Base-by-base conservation (phyloP, 1,140 invertebrate genomes). In the Drosophila subpulchrella region DNA sequence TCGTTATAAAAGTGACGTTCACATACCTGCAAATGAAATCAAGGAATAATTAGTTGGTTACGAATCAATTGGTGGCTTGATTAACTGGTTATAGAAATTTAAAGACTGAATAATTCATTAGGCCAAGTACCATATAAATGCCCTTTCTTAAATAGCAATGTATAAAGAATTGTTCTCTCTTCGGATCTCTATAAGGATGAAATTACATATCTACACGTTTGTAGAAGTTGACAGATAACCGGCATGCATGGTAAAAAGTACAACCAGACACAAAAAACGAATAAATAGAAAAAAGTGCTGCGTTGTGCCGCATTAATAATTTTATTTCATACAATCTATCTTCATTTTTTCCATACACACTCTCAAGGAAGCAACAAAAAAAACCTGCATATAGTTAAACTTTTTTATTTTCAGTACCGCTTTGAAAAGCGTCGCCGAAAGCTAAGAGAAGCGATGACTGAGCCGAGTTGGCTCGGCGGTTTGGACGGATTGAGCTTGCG, bases 21-120 rank as follows among this genome's bases (percentile, higher is more conserved):
- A 70, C 75, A 71, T 83, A 83, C 80, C 80, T 74, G 81, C 39
- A 81, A 84, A n/a, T 57, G 66, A 70, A 60, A 36, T 47, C 8
- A 12, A 53, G 17, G 5, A 65, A 54, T 46, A 41, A 53, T 56
- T 46, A 44, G 12, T 58, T n/a, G 34, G 62, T 55, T 61, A 15
- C 67, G 66, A 36, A 11, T 68, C 34, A 32, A 68, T 39, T 27
- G 53, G 20, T 34, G 36, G 36, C 39, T 32, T 13, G 44, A 20
- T 12, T 15, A 50, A 57, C 44, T 39, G 51, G 42, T 68, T 70
- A n/a, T 41, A 38, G 13, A 15, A 51, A 30, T 8, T 20, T 5
- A 51, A 32, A 32, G 24, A 24, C 56, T 50, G 34, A 65, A 24
- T 63, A 39, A 66, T 24, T 47, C 12, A 65, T 13, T 48, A 24